Evolutionary conservation across 2,797 vertebrate species (phyloP).

Genomic region (Cottoperca gobio): DNA sequence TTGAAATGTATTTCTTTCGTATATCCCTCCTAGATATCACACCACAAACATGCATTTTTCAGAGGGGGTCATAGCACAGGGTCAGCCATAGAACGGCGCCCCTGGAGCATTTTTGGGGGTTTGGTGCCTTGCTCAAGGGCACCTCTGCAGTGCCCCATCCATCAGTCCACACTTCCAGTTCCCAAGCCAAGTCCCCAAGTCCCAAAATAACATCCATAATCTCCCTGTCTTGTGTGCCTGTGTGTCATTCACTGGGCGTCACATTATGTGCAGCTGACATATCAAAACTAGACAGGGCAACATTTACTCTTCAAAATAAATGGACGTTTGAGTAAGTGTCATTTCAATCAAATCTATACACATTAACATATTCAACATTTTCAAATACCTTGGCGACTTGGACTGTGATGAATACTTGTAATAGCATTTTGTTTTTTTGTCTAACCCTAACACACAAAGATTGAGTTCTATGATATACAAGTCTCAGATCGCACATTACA

Average conservation of each 20-base stretch:
- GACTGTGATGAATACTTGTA: background rate
- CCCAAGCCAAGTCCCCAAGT: no score
- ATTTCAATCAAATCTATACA: background rate
- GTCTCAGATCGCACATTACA: conserved; percentile 1
- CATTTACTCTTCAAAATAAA: conserved; percentile 5
- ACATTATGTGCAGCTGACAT: conserved; percentile 1
- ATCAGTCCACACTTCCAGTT: no score
- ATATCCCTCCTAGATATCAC: no score
- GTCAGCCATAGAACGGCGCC: no score
- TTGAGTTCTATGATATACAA: background rate
- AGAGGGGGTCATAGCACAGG: no score
- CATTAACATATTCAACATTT: background rate
- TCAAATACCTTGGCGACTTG: background rate
- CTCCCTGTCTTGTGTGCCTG: conserved; percentile 11
- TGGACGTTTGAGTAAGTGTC: background rate
- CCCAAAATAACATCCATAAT: conserved; percentile 25
- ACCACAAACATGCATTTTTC: no score
- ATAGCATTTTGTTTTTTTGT: background rate
- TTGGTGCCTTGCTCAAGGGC: no score
- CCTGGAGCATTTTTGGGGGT: no score
- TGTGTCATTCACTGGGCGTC: conserved; percentile 12
- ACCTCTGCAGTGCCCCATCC: no score
- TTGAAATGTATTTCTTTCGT: no score
- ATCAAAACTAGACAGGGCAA: background rate
- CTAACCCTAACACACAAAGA: background rate